Evolutionary conservation across 2,888 invertebrate species (phyloP).

Genomic region (Mallateleia sp.): DNA sequence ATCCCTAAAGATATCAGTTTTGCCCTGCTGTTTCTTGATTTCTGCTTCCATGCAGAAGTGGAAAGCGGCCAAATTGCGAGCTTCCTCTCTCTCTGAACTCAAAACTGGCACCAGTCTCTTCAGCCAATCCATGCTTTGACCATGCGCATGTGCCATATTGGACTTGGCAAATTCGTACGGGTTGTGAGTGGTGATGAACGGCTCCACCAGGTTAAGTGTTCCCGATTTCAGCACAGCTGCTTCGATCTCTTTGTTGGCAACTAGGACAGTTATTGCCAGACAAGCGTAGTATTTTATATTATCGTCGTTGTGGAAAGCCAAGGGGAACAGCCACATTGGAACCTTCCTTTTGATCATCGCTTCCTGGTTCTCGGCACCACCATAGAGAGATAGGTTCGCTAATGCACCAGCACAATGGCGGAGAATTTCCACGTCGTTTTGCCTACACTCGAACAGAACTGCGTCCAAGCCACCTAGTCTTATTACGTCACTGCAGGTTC

Average conservation of each 20-base stretch:
- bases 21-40: constrained; percentile 98
- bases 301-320: constrained; percentile 99
- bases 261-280: constrained; percentile 98
- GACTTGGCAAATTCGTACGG: constrained; percentile 98
- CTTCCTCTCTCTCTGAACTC: constrained; percentile 98
- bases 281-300: constrained; percentile 99
- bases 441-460: constrained; percentile 98
- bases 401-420: constrained; percentile 99
- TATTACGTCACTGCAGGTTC: constrained; percentile 98
- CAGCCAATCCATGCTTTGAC: constrained; percentile 98
- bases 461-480: constrained; percentile 97
- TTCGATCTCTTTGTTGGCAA: constrained; percentile 99
- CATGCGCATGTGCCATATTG: constrained; percentile 97
- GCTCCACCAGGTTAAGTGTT: constrained; percentile 98
- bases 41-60: constrained; percentile 99
- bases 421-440: constrained; percentile 97
- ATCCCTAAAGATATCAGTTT: constrained; percentile 97
- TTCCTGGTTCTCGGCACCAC: constrained; percentile 99
- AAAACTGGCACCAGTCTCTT: constrained; percentile 97
- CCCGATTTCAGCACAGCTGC: constrained; percentile 98
- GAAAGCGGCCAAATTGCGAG: constrained; percentile 98
- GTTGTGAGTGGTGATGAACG: constrained; percentile 98
- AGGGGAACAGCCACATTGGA: constrained; percentile 98
- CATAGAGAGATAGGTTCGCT: constrained; percentile 98
- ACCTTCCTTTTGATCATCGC: constrained; percentile 98